A percentile compares a stretch with the other conserved stretches of the same genome.
Evolutionary conservation across 2,797 vertebrate species (phyloP).

Genomic region (Xenentodon cancila): DNA sequence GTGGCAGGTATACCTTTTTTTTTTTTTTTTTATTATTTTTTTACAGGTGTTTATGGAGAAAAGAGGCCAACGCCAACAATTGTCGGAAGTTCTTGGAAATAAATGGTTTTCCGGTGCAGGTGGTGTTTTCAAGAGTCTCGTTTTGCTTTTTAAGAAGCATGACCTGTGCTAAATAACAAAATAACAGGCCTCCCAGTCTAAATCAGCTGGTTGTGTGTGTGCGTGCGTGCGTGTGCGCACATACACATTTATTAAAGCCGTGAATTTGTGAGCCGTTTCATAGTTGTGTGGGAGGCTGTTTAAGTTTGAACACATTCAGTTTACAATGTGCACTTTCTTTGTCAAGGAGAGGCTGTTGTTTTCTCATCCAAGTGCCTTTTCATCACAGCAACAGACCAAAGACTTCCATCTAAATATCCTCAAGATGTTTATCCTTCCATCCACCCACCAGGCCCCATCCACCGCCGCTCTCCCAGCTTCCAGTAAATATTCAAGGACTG

Average conservation of each 20-base stretch:
- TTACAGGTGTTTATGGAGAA: slow-evolving; percentile 35
- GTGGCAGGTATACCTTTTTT: slow-evolving; percentile 14
- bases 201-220: not conserved
- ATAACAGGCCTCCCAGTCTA: slow-evolving; percentile 3
- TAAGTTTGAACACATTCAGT: slow-evolving; percentile 20
- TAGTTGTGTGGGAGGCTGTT: slow-evolving; percentile 42
- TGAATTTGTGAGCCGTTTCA: slow-evolving; percentile 12
- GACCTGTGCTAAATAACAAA: slow-evolving; percentile 23
- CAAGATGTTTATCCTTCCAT: slow-evolving; percentile 54
- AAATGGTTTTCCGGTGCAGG: slow-evolving; percentile 26
- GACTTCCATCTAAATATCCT: slow-evolving; percentile 53
- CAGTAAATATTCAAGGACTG: slow-evolving; percentile 42
- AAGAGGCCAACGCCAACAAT: slow-evolving; percentile 24
- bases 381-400: slow-evolving; percentile 40
- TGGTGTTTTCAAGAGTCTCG: slow-evolving; percentile 21
- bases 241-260: not conserved
- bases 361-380: slow-evolving; percentile 38
- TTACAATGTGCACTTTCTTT: slow-evolving; percentile 15
- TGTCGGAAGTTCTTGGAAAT: slow-evolving; percentile 18
- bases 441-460: slow-evolving; percentile 47
- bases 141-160: slow-evolving; percentile 9
- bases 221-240: not conserved
- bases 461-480: slow-evolving; percentile 24
- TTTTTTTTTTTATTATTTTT: no score
- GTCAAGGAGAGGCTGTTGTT: slow-evolving; percentile 28